Percentiles rank a stretch among this genome's conserved stretches.
Conservation (phyloP, 2,113 vertebrate species). For the Phoenicopterus ruber region DNA sequence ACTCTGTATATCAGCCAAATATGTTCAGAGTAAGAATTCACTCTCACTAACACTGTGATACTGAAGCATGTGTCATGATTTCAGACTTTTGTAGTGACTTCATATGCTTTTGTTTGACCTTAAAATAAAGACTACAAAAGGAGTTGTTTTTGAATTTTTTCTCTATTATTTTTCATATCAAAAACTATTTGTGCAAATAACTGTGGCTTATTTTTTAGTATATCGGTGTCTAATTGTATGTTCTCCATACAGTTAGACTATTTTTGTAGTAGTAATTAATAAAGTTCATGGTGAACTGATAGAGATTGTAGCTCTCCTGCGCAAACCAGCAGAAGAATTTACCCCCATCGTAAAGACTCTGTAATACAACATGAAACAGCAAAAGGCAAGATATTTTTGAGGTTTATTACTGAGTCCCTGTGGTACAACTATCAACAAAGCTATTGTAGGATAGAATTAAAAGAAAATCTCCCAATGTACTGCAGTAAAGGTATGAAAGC, state of each 20-base stretch:
- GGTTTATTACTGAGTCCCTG: neutral
- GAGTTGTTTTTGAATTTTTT: neutral
- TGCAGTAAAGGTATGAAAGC: neutral
- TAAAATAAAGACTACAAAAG: neutral
- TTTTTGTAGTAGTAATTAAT: neutral
- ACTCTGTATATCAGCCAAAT: neutral
- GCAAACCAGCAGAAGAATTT: neutral
- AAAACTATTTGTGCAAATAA: neutral
- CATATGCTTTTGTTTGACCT: neutral
- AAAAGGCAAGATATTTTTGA: neutral
- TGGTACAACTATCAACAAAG: neutral
- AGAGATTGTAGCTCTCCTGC: neutral
- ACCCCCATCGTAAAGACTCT: neutral
- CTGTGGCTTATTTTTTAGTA: neutral
- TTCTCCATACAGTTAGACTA: neutral
- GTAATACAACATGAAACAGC: neutral
- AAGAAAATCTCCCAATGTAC: neutral
- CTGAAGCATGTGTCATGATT: neutral
- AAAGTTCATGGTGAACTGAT: neutral
- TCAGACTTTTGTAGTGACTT: neutral
- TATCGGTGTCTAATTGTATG: neutral
- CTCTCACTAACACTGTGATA: neutral
- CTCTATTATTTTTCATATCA: neutral
- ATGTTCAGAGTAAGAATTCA: neutral
- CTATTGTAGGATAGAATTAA: neutral